Evolutionary conservation across 2,888 invertebrate genomes (phyloP), one percentile per base, ranked within the genome.

Genomic region (Craniophora ligustri): DNA sequence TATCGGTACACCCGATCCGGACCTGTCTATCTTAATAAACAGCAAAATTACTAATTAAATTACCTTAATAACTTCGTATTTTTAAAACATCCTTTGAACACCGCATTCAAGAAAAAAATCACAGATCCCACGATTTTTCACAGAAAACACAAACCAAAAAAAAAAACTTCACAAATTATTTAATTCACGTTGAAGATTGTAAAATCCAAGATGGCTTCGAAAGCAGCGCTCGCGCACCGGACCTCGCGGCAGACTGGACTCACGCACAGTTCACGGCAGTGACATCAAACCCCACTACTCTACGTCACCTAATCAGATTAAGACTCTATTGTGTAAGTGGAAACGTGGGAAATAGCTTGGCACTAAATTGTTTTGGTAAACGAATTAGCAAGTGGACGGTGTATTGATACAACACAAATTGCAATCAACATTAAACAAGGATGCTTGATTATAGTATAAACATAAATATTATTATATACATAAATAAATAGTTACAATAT

Each of bases 161-260:
- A 13, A 44, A 38, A 48, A 61, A 60, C 67, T 66, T 64, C 60
- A 75, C 60, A 41, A 58, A 38, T 53, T 39, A 11, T 30, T 49
- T 19, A 61, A 28, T 54, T 42, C 53, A 53, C 63, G 56, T 74
- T 77, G 39, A 39, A 48, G 53, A 53, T 55, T 65, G n/a, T 8
- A 58, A 53, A 44, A 35, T 55, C 19, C 77, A 81, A 85, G 67
- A 83, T 84, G 79, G 84, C 82, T 75, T 63, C 55, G 49, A 51
- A 50, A 60, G 63, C 74, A 61, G 75, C 85, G 81, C 78, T 66
- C 70, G 76, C 84, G 84, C 84, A 81, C 85, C 86, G 85, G 84
- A 85, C 80, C 86, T 85, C 78, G 79, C 83, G 84, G 82, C 85
- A 83, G 85, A 91, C 89, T 89, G 88, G 80, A 81, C 84, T 67